phyloP scores from a whole-genome alignment of 2,888 invertebrate species.

The Nomada hirtipes region DNA sequence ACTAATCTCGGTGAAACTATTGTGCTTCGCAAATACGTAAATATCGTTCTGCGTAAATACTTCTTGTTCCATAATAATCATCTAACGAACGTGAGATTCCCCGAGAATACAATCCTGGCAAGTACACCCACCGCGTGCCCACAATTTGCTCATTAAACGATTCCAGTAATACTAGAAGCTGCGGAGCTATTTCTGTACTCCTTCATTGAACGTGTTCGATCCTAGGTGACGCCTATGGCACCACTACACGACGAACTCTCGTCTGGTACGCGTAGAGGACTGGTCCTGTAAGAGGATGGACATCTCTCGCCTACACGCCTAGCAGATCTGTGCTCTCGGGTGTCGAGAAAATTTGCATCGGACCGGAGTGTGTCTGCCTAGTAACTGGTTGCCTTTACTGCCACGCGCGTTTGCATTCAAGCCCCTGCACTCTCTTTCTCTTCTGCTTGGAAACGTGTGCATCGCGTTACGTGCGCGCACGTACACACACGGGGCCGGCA shows the following conservation, averaged over 20 bases:
- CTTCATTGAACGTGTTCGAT: constrained; percentile 21
- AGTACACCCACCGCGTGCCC: neutral
- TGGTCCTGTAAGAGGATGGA: constrained; percentile 76
- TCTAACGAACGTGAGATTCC: neutral
- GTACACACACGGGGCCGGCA: constrained; percentile 18
- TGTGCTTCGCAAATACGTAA: no score
- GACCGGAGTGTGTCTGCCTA: constrained; percentile 71
- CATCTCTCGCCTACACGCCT: constrained; percentile 77
- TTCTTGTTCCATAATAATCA: no score
- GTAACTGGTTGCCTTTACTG: constrained; percentile 65
- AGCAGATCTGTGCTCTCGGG: constrained; percentile 68
- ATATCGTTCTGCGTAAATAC: no score
- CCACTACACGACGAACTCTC: constrained; percentile 37
- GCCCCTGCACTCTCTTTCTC: constrained; percentile 49
- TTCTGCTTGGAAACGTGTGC: neutral
- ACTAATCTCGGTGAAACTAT: no score
- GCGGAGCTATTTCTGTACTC: constrained; percentile 22
- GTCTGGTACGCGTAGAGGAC: constrained; percentile 60
- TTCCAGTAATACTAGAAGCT: neutral
- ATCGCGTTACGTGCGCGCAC: neutral
- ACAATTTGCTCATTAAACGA: neutral
- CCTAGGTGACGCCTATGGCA: constrained; percentile 58
- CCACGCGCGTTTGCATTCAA: constrained; percentile 33
- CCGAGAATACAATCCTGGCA: neutral
- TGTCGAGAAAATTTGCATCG: constrained; percentile 77